These are phyloP conservation scores for Epirrhoe alternata DNA, from an alignment of 2,888 invertebrate genomes.

Conservation along the genomic window DNA sequence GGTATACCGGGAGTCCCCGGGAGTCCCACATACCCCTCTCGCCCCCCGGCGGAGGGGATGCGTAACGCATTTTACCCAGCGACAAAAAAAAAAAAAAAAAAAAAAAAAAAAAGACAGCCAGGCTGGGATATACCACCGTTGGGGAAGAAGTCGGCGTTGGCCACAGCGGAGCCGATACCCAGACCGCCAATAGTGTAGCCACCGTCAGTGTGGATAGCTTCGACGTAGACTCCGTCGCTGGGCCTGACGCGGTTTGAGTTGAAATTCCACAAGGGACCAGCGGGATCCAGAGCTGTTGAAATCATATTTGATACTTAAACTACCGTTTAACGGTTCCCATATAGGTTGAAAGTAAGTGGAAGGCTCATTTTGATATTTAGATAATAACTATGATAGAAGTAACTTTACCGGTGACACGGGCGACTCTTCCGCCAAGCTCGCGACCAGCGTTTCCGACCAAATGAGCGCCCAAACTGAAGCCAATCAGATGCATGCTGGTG, in stretches of 20 bases:
- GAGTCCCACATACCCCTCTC: too few relatives aligned
- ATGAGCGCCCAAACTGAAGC: constrained; percentile 81
- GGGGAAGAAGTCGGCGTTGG: constrained; percentile 85
- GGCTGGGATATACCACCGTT: constrained; percentile 81
- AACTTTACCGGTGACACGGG: constrained; percentile 52
- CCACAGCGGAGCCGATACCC: constrained; percentile 78
- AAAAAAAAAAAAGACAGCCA: too few relatives aligned
- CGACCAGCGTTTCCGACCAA: constrained; percentile 74
- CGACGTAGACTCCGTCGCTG: constrained; percentile 69
- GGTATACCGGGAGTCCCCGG: too few relatives aligned
- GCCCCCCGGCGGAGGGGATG: too few relatives aligned
- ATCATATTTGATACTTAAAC: neutral
- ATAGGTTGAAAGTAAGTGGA: too few relatives aligned
- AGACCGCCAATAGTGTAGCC: constrained; percentile 68
- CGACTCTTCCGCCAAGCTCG: constrained; percentile 61
- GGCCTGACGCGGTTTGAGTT: constrained; percentile 49
- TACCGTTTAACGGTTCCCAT: too few relatives aligned
- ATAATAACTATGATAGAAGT: neutral
- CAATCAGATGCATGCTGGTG: constrained; percentile 69
- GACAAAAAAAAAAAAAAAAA: too few relatives aligned
- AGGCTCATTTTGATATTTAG: too few relatives aligned
- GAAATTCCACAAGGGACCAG: constrained; percentile 58
- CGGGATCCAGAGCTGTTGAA: constrained; percentile 60
- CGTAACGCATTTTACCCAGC: too few relatives aligned
- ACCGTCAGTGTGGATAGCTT: constrained; percentile 78